phyloP scores from a whole-genome alignment of 2,797 vertebrate species.

The Craterocephalus amniculus region DNA sequence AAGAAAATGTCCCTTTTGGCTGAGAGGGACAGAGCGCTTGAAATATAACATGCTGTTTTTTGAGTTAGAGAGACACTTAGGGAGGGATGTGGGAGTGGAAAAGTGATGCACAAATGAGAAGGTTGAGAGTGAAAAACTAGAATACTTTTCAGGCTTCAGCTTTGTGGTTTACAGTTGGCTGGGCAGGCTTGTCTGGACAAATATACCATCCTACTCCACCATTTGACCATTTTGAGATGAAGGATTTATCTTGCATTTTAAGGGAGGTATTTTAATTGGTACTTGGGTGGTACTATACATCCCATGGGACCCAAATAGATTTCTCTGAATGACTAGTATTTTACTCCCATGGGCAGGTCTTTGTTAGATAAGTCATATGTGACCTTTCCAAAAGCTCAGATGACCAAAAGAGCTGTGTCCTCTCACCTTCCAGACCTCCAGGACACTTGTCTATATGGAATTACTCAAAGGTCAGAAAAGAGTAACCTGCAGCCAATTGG shows the following conservation, averaged over 20 bases:
- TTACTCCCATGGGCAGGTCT: conserved; percentile 46
- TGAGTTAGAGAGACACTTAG: conserved; percentile 46
- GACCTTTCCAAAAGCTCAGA: conserved; percentile 49
- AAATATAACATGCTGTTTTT: conserved; percentile 51
- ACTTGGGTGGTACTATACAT: conserved; percentile 64
- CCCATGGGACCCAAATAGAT: conserved; percentile 67
- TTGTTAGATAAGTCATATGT: conserved; percentile 32
- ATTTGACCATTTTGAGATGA: conserved; percentile 69
- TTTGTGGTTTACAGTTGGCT: conserved; percentile 59
- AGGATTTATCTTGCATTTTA: conserved; percentile 63
- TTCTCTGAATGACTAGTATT: conserved; percentile 69
- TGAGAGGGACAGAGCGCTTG: conserved; percentile 34
- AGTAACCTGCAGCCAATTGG: conserved; percentile 47
- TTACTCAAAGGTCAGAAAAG: conserved; percentile 52
- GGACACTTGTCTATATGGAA: conserved; percentile 16
- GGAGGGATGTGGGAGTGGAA: conserved; percentile 39
- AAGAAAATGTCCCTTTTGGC: conserved; percentile 45
- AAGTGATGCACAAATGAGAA: conserved; percentile 53
- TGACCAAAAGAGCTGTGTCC: conserved; percentile 57
- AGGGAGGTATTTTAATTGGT: conserved; percentile 72
- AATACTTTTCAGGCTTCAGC: conserved; percentile 54
- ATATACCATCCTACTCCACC: conserved; percentile 67
- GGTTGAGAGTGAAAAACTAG: conserved; percentile 46
- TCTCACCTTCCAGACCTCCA: conserved; percentile 66
- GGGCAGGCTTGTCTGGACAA: conserved; percentile 52